Conservation (phyloP, 53 echinoderm and acorn worm genomes). For the Apostichopus leukothele region DNA sequence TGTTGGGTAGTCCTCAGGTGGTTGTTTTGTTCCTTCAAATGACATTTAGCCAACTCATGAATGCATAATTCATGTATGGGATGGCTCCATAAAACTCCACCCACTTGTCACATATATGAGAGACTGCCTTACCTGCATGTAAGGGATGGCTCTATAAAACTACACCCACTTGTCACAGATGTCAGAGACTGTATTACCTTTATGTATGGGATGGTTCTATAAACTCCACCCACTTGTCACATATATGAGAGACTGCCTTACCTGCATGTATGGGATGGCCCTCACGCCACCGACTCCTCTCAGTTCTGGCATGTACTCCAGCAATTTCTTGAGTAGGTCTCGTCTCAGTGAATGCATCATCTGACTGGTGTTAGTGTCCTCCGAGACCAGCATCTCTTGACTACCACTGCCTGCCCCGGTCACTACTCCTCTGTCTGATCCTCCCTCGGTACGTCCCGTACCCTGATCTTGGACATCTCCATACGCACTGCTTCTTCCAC, state of each 20-base stretch:
- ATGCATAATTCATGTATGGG: slow-evolving; percentile 65
- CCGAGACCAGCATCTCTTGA: slow-evolving; percentile 54
- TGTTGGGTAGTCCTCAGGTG: no score
- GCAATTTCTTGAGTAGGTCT: slow-evolving; percentile 79
- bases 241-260: slow-evolving; percentile 53
- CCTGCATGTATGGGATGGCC: slow-evolving; percentile 73
- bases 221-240: slow-evolving; percentile 90
- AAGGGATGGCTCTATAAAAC: slow-evolving; percentile 36
- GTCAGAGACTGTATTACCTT: slow-evolving; percentile 76
- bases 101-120: slow-evolving; percentile 76
- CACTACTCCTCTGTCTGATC: slow-evolving; percentile 56
- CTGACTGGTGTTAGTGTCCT: slow-evolving; percentile 66
- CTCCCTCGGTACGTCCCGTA: slow-evolving; percentile 64
- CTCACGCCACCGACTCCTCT: slow-evolving; percentile 94
- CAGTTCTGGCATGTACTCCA: slow-evolving; percentile 89
- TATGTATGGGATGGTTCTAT: slow-evolving; percentile 56
- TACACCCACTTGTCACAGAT: slow-evolving; percentile 79
- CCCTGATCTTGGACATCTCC: slow-evolving; percentile 87
- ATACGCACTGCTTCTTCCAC: slow-evolving; percentile 98
- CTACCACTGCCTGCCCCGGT: slow-evolving; percentile 46
- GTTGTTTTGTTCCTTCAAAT: no score
- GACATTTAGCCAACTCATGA: no score
- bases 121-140: slow-evolving; percentile 86
- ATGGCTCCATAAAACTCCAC: slow-evolving; percentile 86
- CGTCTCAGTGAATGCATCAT: slow-evolving; percentile 84